Evolutionary conservation across 1,140 invertebrate genomes (phyloP), one percentile per base, ranked within the genome.

Genomic region (Harlomillsia oculata): DNA sequence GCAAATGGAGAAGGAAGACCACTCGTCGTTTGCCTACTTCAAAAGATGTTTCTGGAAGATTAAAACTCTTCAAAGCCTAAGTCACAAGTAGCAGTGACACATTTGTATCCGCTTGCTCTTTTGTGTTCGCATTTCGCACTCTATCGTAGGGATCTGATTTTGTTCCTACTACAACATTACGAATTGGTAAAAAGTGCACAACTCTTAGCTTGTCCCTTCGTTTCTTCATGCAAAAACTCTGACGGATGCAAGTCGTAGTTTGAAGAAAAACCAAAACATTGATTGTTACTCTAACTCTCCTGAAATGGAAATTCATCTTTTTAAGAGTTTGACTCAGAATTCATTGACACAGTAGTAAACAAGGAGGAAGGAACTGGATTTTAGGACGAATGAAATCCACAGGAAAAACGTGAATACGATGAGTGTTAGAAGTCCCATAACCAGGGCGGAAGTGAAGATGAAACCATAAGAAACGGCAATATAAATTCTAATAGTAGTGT

Each of bases 21-120:
- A n/a, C n/a, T n/a, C n/a, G n/a, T n/a, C n/a, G n/a, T n/a, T n/a
- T n/a, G n/a, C 34, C 26, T 53, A 45, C 40, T 54, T 54, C 40
- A 54, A 54, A 54, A 54, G 53, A 45, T 54, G 53, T 54, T 54
- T 44, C 51, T 28, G 29, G 32, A n/a, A 53, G 51, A 53, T 53
- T 53, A 53, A 53, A 53, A 53, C 43, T 36, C 39, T 29, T 53
- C 32, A 9, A 11, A 34, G 9, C 34, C 45, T 49, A 4, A 30
- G 45, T 46, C 44, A 25, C 11, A 46, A 46, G 20, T 46, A 6
- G 28, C 20, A 8, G 20, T 14, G 43, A 20, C 45, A 16, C 26
- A 49, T 49, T 34, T 30, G 45, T 5, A 49, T 44, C 26, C 41
- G 13, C 41, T 44, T 44, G 21, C 41, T 25, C 16, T 6, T 21